Evolutionary conservation across 1,140 invertebrate genomes (phyloP).

Genomic region (Pachyrhynchus sulphureomaculatus): DNA sequence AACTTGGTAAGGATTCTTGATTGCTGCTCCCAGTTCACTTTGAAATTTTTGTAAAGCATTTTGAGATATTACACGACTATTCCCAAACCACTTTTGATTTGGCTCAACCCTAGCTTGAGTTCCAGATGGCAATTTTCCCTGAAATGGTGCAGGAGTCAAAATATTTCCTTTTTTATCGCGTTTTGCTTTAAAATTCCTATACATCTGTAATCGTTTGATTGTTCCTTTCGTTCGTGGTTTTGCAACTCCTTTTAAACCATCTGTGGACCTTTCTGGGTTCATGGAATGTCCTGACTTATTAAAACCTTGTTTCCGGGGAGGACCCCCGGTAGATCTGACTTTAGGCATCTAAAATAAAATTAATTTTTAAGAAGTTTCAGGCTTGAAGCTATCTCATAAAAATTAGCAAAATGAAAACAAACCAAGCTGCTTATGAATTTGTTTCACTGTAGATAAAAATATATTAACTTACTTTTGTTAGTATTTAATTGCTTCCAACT

Average conservation of each 20-base stretch:
- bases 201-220: slow-evolving; percentile 96
- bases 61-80: slow-evolving; percentile 89
- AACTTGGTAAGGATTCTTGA: slow-evolving; percentile 96
- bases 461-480: too few relatives aligned
- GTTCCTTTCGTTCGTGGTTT: slow-evolving; percentile 88
- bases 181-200: slow-evolving; percentile 94
- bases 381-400: not conserved
- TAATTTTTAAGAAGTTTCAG: not conserved
- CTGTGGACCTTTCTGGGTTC: slow-evolving; percentile 79
- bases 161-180: slow-evolving; percentile 91
- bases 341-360: slow-evolving; percentile 64
- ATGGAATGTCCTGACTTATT: slow-evolving; percentile 82
- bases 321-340: slow-evolving; percentile 64
- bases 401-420: too few relatives aligned
- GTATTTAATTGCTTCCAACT: too few relatives aligned
- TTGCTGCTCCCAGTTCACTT: slow-evolving; percentile 89
- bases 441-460: too few relatives aligned
- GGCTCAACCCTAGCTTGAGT: slow-evolving; percentile 93
- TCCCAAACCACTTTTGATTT: slow-evolving; percentile 98
- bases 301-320: slow-evolving; percentile 72
- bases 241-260: slow-evolving; percentile 80
- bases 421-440: too few relatives aligned
- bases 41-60: slow-evolving; percentile 96
- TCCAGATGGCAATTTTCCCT: slow-evolving; percentile 81
- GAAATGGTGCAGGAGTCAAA: slow-evolving; percentile 87